Conservation (phyloP, 2,113 vertebrate genomes). For the Camelus dromedarius region DNA sequence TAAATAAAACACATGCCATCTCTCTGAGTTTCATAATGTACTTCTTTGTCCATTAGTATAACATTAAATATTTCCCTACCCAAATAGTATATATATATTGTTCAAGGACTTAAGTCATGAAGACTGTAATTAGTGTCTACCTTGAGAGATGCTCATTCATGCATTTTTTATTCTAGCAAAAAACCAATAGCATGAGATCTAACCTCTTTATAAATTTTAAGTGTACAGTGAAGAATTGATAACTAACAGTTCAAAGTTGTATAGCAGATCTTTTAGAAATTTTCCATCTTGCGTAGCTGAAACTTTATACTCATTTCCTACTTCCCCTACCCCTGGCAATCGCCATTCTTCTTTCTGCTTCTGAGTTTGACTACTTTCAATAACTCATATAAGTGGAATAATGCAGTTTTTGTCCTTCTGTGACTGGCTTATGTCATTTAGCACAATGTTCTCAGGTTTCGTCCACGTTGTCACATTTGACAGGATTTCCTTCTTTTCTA, state of each 20-base stretch:
- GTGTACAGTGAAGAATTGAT: background rate
- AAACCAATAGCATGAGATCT: background rate
- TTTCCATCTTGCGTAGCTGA: background rate
- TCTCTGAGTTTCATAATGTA: background rate
- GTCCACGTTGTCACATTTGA: background rate
- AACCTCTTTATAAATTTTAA: background rate
- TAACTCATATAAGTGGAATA: background rate
- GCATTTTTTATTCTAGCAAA: background rate
- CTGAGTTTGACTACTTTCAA: background rate
- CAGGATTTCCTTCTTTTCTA: background rate
- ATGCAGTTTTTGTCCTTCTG: background rate
- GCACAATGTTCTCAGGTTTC: background rate
- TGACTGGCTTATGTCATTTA: background rate
- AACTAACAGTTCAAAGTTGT: background rate
- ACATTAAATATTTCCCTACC: background rate
- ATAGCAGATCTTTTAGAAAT: background rate
- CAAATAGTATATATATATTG: background rate
- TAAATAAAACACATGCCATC: background rate
- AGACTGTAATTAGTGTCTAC: background rate
- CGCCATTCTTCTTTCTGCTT: background rate
- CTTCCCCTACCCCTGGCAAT: background rate
- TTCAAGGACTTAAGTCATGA: background rate
- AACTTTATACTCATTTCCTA: background rate
- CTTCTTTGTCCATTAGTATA: background rate
- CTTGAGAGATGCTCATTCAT: background rate